These are phyloP conservation scores for Limenitis camilla DNA, from an alignment of 2,888 invertebrate genomes.

Conservation along the genomic window DNA sequence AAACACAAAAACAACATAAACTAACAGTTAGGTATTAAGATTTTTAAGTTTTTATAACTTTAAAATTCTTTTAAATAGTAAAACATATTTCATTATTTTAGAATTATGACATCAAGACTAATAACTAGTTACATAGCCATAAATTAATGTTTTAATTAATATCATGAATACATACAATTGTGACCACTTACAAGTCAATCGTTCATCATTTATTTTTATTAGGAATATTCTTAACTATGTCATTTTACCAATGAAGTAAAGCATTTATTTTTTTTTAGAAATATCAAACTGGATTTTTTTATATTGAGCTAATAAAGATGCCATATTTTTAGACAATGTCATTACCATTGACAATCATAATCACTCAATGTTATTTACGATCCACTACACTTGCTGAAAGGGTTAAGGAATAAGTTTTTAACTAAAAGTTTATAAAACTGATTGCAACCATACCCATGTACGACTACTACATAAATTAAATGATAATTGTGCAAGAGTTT, in stretches of 20 bases:
- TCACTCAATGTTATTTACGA: background rate
- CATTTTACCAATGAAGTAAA: no score
- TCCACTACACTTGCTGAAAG: background rate
- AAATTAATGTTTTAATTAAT: no score
- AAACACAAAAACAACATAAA: conserved; percentile 19
- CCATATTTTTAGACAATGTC: background rate
- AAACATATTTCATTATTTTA: background rate
- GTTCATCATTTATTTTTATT: no score
- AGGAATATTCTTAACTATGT: no score
- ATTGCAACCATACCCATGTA: background rate
- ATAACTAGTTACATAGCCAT: no score
- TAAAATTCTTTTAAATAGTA: background rate
- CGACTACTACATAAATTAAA: background rate
- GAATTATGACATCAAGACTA: no score
- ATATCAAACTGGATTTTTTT: no score
- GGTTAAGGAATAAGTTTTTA: background rate
- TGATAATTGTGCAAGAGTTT: background rate
- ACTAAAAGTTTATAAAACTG: background rate
- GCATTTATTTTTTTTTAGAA: no score
- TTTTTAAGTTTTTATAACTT: background rate
- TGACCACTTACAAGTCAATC: no score
- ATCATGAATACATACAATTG: no score
- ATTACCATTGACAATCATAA: background rate
- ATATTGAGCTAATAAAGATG: no score
- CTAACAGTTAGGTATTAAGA: background rate